phyloP scores from a whole-genome alignment of 2,888 invertebrate species.

The Tuta absoluta region DNA sequence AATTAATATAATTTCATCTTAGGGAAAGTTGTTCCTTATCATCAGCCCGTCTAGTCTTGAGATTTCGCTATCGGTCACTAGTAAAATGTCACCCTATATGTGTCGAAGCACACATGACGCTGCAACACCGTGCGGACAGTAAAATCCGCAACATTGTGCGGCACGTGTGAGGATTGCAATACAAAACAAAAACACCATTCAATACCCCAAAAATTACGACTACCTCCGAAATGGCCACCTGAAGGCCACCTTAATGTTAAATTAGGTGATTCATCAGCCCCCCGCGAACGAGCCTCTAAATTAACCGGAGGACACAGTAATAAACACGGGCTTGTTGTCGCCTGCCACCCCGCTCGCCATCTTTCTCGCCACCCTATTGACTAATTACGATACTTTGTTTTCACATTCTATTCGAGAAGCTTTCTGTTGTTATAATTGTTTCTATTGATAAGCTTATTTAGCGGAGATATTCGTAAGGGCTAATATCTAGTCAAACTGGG shows the following conservation, averaged over 20 bases:
- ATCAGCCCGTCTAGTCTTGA: too few relatives aligned
- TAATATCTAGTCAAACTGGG: too few relatives aligned
- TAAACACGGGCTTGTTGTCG: constrained; percentile 69
- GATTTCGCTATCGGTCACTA: too few relatives aligned
- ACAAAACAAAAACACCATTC: constrained; percentile 2
- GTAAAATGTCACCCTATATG: too few relatives aligned
- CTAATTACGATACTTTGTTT: constrained; percentile 74
- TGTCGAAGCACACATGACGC: too few relatives aligned
- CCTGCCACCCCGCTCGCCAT: constrained; percentile 64
- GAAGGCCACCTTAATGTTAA: constrained; percentile 70
- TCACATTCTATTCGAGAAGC: constrained; percentile 26
- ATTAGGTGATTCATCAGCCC: constrained; percentile 78
- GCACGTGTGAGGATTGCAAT: not conserved
- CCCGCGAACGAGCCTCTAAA: constrained; percentile 76
- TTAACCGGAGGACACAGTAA: constrained; percentile 75
- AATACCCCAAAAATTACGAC: constrained; percentile 4
- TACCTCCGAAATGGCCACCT: constrained; percentile 36
- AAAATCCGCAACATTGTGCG: too few relatives aligned
- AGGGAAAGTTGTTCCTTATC: too few relatives aligned
- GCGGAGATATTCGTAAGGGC: too few relatives aligned
- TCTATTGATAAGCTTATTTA: not conserved
- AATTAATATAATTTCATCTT: too few relatives aligned
- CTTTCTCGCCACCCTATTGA: constrained; percentile 69
- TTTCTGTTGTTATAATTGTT: not conserved
- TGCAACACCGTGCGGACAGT: too few relatives aligned